Evolutionary conservation across 2,888 invertebrate genomes (phyloP).

Genomic region (Anaspis maculata): DNA sequence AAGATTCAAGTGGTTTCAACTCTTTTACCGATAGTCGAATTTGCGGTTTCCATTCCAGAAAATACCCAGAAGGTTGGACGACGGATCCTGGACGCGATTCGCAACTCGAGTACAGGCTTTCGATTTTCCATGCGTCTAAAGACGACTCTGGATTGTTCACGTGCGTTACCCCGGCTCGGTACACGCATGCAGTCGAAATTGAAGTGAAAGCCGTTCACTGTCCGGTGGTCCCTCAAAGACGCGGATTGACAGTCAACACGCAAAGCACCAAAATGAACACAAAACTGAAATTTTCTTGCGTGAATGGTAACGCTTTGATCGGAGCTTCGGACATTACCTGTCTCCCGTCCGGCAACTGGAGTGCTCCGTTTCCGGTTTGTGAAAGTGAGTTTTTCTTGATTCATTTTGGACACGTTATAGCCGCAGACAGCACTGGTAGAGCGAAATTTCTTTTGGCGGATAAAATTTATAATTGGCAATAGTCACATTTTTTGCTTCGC

Average conservation of each 20-base stretch:
- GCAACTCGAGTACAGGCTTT: constrained; percentile 70
- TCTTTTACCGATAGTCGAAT: too few species aligned
- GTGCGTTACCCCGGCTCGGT: constrained; percentile 78
- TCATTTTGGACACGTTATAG: too few species aligned
- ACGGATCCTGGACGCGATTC: constrained; percentile 72
- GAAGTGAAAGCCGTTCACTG: constrained; percentile 78
- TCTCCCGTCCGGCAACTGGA: constrained; percentile 82
- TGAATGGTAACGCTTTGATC: constrained; percentile 72
- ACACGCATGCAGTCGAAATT: constrained; percentile 72
- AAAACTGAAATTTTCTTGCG: constrained; percentile 64
- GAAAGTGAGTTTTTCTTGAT: constrained; percentile 57
- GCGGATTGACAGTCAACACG: constrained; percentile 65
- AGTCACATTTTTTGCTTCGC: neutral
- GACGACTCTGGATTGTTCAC: constrained; percentile 80
- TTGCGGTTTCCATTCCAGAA: constrained; percentile 48
- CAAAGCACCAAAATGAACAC: constrained; percentile 68
- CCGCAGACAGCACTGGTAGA: too few species aligned
- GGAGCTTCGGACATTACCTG: constrained; percentile 67
- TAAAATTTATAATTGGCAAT: too few species aligned
- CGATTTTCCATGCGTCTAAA: constrained; percentile 69
- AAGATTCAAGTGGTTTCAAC: constrained; percentile 9
- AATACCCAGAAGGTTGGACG: constrained; percentile 75
- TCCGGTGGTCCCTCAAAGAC: constrained; percentile 61
- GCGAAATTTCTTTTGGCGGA: too few species aligned
- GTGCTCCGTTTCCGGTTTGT: constrained; percentile 71